phyloP scores from a whole-genome alignment of 1,140 invertebrate species.

The Dreissena polymorpha region DNA sequence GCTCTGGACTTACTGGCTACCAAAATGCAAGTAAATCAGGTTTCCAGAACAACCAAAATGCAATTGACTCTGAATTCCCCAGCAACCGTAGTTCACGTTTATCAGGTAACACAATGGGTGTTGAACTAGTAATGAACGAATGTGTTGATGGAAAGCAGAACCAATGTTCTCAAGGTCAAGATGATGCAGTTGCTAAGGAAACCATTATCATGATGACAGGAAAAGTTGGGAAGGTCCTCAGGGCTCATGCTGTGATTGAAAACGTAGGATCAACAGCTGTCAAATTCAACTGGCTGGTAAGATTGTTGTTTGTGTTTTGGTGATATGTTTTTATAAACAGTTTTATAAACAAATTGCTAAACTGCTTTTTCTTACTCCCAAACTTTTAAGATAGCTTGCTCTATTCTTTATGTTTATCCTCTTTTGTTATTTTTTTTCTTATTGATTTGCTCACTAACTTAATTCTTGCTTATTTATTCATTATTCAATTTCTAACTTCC shows the following conservation, averaged over 20 bases:
- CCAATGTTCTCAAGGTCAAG: neutral
- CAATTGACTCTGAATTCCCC: neutral
- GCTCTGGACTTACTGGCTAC: neutral
- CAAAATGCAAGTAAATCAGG: neutral
- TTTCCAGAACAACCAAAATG: neutral
- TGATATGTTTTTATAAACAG: no score
- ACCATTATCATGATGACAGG: neutral
- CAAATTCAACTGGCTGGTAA: conserved; percentile 22
- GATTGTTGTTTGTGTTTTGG: neutral
- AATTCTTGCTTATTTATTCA: no score
- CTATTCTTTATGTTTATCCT: no score
- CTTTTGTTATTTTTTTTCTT: no score
- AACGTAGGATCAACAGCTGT: conserved; percentile 23
- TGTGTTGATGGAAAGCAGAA: neutral
- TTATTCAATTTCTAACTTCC: no score
- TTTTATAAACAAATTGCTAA: no score
- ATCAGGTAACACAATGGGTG: neutral
- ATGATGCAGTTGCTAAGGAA: conserved; percentile 3
- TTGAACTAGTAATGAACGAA: neutral
- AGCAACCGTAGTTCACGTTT: neutral
- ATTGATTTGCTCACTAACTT: no score
- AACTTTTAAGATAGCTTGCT: no score
- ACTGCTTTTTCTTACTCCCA: no score
- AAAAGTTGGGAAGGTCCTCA: neutral
- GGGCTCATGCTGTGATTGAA: neutral